phyloP scores from a whole-genome alignment of 2,113 vertebrate genomes.

The Heterotis niloticus region DNA sequence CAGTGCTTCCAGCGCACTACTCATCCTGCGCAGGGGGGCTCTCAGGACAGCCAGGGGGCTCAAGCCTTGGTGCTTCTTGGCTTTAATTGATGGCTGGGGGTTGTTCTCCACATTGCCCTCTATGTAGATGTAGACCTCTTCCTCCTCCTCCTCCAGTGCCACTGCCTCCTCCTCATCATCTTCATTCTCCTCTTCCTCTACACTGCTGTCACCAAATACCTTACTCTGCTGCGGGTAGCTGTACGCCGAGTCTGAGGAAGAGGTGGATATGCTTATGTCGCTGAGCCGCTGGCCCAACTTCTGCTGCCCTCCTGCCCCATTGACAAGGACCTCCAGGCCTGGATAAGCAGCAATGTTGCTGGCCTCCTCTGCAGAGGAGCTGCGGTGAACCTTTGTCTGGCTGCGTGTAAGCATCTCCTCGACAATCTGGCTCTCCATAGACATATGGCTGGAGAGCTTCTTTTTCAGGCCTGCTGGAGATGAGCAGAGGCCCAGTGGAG shows the following conservation, averaged over 20 bases:
- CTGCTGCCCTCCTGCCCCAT: conserved; percentile 35
- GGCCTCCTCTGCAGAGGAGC: background rate
- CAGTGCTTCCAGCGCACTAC: conserved; percentile 84
- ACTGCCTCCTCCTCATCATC: conserved; percentile 55
- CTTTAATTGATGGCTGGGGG: conserved; percentile 64
- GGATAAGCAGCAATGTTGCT: conserved; percentile 10
- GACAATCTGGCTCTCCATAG: conserved; percentile 48
- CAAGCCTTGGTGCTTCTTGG: conserved; percentile 71
- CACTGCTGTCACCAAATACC: conserved; percentile 69
- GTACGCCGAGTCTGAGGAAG: conserved; percentile 82
- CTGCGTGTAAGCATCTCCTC: conserved; percentile 50
- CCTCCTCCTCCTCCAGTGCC: conserved; percentile 56
- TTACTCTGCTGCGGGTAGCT: conserved; percentile 55
- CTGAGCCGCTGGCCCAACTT: conserved; percentile 73
- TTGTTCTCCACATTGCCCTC: conserved; percentile 74
- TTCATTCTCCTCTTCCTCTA: conserved; percentile 72
- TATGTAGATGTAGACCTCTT: conserved; percentile 42
- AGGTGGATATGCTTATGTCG: conserved; percentile 91
- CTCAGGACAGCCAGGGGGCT: conserved; percentile 76
- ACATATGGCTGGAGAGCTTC: conserved; percentile 55
- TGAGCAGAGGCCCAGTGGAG: conserved; percentile 50
- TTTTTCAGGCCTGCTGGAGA: conserved; percentile 72
- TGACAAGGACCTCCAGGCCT: background rate
- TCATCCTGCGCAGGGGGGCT: conserved; percentile 84
- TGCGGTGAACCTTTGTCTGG: conserved; percentile 49